Conservation (phyloP, 1,140 invertebrate genomes). For the Sitodiplosis mosellana region DNA sequence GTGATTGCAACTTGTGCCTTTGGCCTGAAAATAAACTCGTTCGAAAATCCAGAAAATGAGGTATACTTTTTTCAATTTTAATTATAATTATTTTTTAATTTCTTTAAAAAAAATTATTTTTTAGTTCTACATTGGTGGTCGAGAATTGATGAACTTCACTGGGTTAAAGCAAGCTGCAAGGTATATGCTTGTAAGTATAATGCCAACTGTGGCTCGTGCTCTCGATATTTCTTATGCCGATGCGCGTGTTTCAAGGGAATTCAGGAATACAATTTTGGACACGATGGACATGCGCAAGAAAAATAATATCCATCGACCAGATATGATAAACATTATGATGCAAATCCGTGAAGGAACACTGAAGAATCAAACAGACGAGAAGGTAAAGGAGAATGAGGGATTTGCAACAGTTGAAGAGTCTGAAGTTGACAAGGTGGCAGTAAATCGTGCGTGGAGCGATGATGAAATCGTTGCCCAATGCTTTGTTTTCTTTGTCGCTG, state of each 20-base stretch:
- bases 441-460: constrained; percentile 6
- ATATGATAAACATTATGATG: constrained; percentile 29
- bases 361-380: constrained; percentile 3
- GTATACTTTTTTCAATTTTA: constrained; percentile 24
- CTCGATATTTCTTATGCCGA: constrained; percentile 22
- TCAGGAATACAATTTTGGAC: constrained; percentile 28
- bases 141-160: constrained; percentile 12
- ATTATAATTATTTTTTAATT: too few species aligned
- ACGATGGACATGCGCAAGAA: constrained; percentile 30
- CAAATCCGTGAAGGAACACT: constrained; percentile 14
- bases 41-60: constrained; percentile 25
- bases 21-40: constrained; percentile 25
- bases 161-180: not conserved
- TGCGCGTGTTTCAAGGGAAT: constrained; percentile 26
- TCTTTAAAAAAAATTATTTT: too few species aligned
- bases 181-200: not conserved
- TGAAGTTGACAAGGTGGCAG: constrained; percentile 1
- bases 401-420: constrained; percentile 3
- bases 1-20: constrained; percentile 27
- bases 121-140: too few species aligned
- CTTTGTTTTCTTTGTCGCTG: constrained; percentile 24
- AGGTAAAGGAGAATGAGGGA: not conserved
- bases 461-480: constrained; percentile 20
- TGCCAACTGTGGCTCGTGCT: constrained; percentile 7
- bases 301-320: constrained; percentile 22